Conservation (phyloP, 2,888 invertebrate species). For the Meloe dianella region DNA sequence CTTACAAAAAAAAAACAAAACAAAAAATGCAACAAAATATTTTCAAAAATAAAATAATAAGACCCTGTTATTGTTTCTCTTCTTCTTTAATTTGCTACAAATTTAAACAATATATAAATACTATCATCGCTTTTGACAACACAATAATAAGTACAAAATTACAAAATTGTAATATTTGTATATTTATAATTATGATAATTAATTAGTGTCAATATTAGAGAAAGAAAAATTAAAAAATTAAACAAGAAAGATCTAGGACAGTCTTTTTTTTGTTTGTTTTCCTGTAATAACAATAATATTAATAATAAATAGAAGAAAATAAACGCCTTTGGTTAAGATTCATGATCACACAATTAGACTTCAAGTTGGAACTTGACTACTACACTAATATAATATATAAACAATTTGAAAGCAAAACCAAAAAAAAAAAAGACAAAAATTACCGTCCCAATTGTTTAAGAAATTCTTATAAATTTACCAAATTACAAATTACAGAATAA, state of each 20-base stretch:
- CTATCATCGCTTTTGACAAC: constrained; percentile 10
- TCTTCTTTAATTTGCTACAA: constrained; percentile 18
- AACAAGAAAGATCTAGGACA: constrained; percentile 9
- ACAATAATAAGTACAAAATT: constrained; percentile 28
- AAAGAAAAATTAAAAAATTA: not conserved
- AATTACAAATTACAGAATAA: not conserved
- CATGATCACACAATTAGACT: constrained; percentile 26
- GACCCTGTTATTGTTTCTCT: not conserved
- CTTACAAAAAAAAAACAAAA: not conserved
- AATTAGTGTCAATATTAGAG: not conserved
- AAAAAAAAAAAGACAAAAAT: not conserved
- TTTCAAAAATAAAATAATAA: not conserved
- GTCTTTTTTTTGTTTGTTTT: not conserved
- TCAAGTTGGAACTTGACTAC: too few species aligned
- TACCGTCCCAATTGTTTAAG: not conserved
- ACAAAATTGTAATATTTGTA: constrained; percentile 20
- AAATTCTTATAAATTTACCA: not conserved
- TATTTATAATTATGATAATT: too few species aligned
- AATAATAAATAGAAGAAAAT: not conserved
- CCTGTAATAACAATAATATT: not conserved
- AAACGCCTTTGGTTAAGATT: constrained; percentile 29
- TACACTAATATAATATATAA: too few species aligned
- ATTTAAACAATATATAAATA: constrained; percentile 23
- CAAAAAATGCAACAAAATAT: not conserved
- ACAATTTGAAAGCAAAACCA: not conserved